Percentiles rank a stretch among this genome's conserved stretches.
phyloP scores from a whole-genome alignment of 1,140 invertebrate genomes.

The Ooceraea biroi region DNA sequence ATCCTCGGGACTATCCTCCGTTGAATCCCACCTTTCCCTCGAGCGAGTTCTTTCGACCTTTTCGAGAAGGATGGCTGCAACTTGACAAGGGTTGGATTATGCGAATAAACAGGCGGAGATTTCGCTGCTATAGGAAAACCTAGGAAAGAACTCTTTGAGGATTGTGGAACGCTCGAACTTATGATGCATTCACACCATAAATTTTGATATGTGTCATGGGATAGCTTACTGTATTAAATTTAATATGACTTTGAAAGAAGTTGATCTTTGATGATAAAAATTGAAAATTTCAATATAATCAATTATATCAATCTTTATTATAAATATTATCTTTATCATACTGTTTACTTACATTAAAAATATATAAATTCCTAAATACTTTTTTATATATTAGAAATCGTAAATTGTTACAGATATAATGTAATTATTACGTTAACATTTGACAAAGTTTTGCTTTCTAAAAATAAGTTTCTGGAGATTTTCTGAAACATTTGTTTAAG shows the following conservation, averaged over 20 bases:
- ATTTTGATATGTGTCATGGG: not conserved
- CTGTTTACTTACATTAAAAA: no score
- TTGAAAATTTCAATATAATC: not conserved
- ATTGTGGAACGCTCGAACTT: conserved; percentile 22
- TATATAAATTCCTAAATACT: no score
- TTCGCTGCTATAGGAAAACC: not conserved
- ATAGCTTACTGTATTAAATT: not conserved
- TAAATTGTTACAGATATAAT: no score
- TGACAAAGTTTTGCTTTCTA: no score
- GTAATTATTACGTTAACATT: no score
- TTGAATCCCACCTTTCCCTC: conserved; percentile 16
- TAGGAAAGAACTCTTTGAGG: not conserved
- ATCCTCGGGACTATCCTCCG: not conserved
- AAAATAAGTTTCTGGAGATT: no score
- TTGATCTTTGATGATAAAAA: not conserved
- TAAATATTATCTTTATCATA: no score
- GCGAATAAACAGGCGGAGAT: not conserved
- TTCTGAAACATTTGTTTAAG: no score
- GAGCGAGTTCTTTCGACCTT: conserved; percentile 14
- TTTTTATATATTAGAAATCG: no score
- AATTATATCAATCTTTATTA: no score
- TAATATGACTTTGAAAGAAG: not conserved
- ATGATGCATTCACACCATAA: not conserved
- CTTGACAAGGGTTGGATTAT: conserved; percentile 53
- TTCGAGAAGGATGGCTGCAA: not conserved